A percentile compares a stretch with the other conserved stretches of the same genome.
These are phyloP conservation scores for Nothoprocta pentlandii DNA, from an alignment of 2,113 vertebrate genomes.

Conservation along the genomic window DNA sequence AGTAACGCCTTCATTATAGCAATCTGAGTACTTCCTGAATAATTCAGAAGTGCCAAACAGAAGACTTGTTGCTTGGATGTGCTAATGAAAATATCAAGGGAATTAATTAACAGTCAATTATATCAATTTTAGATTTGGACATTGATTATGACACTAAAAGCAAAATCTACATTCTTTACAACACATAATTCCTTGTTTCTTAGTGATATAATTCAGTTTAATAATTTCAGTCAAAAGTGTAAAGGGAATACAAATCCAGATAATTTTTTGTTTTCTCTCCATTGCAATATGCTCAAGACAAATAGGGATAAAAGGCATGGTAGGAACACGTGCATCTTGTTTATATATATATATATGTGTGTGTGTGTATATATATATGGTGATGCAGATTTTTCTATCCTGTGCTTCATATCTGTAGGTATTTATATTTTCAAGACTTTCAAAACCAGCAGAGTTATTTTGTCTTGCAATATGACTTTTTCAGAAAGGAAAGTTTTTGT, in stretches of 20 bases:
- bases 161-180: constrained; percentile 72
- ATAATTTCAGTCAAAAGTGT: constrained; percentile 62
- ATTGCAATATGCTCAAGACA: constrained; percentile 36
- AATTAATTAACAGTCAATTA: constrained; percentile 96
- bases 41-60: constrained; percentile 85
- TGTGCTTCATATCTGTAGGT: neutral
- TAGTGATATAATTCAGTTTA: constrained; percentile 16
- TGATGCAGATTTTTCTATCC: neutral
- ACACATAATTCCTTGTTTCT: constrained; percentile 12
- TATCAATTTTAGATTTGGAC: constrained; percentile 87
- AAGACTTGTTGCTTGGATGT: constrained; percentile 87
- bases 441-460: neutral
- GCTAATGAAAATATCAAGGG: constrained; percentile 92
- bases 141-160: constrained; percentile 82
- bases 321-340: neutral
- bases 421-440: constrained; percentile 16
- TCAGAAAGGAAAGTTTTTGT: neutral
- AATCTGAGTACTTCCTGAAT: constrained; percentile 81
- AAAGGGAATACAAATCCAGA: constrained; percentile 28
- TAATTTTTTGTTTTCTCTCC: constrained; percentile 42
- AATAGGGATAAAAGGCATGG: constrained; percentile 17
- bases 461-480: neutral
- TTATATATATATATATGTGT: too few species aligned
- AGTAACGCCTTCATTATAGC: constrained; percentile 76
- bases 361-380: neutral